Percentiles rank a stretch among this genome's conserved stretches.
Conservation (phyloP, 2,113 vertebrate genomes). For the Cynopterus brachyotis region DNA sequence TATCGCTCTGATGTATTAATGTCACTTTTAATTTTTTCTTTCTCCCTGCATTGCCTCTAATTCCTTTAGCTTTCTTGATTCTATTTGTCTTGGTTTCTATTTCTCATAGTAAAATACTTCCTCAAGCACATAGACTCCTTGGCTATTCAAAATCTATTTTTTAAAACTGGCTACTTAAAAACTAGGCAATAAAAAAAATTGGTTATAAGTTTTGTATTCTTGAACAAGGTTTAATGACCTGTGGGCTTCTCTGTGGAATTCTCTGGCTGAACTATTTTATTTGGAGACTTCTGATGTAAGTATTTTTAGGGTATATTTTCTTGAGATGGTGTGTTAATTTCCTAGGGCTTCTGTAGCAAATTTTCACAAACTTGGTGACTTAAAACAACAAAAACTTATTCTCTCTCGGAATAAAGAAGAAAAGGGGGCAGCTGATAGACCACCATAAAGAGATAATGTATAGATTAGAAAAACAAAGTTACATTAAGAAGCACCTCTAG, state of each 20-base stretch:
- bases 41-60: background rate
- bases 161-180: background rate
- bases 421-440: background rate
- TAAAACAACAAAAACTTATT: background rate
- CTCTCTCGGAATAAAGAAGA: background rate
- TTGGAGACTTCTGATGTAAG: background rate
- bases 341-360: background rate
- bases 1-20: background rate
- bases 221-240: background rate
- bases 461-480: background rate
- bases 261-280: background rate
- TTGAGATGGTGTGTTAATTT: background rate
- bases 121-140: background rate
- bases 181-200: background rate
- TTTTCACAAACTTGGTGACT: background rate
- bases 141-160: background rate
- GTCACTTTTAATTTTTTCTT: background rate
- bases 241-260: background rate
- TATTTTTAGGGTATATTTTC: background rate
- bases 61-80: background rate
- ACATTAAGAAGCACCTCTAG: background rate
- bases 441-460: background rate
- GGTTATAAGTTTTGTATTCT: background rate
- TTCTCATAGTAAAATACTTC: background rate
- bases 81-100: background rate